Conservation (phyloP, 1,140 invertebrate genomes). For the Dufourea novaeangliae region DNA sequence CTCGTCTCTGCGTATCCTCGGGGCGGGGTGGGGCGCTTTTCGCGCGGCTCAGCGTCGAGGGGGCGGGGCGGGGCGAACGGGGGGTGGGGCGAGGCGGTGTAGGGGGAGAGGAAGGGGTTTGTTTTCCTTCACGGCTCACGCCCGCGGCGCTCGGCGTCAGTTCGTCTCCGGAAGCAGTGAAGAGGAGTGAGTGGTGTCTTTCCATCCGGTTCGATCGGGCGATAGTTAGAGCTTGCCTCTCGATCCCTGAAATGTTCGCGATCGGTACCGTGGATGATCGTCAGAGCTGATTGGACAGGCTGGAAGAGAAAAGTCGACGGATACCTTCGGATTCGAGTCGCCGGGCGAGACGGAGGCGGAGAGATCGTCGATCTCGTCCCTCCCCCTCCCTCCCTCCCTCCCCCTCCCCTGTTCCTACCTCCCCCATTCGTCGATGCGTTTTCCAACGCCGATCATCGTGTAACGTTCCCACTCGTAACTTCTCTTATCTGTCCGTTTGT, state of each 20-base stretch:
- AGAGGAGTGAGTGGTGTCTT: background rate
- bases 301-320: too few relatives aligned
- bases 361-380: too few relatives aligned
- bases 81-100: background rate
- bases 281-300: too few relatives aligned
- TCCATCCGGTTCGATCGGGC: background rate
- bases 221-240: too few relatives aligned
- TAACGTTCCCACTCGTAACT: too few relatives aligned
- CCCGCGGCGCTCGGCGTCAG: background rate
- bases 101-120: background rate
- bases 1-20: too few relatives aligned
- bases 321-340: too few relatives aligned
- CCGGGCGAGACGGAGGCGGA: too few relatives aligned
- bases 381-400: background rate
- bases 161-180: background rate
- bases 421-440: background rate
- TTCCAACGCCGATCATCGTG: too few relatives aligned
- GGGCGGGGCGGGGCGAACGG: background rate
- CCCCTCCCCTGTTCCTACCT: background rate
- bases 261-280: background rate
- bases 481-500: background rate
- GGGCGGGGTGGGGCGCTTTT: background rate
- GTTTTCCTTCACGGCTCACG: slow-evolving; percentile 4
- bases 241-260: background rate
- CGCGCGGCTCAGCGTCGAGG: background rate